Percentiles rank a stretch among this genome's conserved stretches.
These are phyloP conservation scores for Epinephelus fuscoguttatus DNA, from an alignment of 2,113 vertebrate species.

Conservation along the genomic window DNA sequence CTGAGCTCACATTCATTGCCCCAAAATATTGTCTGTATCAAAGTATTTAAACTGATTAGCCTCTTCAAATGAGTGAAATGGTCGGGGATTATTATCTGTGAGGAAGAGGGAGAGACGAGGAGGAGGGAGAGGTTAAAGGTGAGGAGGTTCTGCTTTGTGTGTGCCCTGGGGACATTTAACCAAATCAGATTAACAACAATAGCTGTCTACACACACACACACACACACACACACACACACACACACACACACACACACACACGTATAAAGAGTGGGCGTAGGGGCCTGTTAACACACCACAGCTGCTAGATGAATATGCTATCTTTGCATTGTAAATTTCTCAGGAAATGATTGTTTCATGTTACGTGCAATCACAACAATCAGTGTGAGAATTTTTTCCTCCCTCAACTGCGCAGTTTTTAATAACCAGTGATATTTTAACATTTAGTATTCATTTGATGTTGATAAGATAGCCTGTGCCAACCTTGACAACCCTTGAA, in stretches of 20 bases:
- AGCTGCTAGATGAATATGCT: neutral
- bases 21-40: conserved; percentile 28
- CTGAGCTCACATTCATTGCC: neutral
- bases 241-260: conserved; percentile 88
- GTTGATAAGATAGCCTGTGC: neutral
- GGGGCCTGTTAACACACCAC: neutral
- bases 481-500: neutral
- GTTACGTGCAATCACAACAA: neutral
- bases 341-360: neutral
- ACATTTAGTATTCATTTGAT: neutral
- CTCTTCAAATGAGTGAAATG: conserved; percentile 52
- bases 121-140: conserved; percentile 74
- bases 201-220: conserved; percentile 90
- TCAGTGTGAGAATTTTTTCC: neutral
- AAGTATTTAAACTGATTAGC: conserved; percentile 66
- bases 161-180: conserved; percentile 87
- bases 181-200: conserved; percentile 97
- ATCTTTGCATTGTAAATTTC: conserved; percentile 9
- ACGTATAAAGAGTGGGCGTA: conserved; percentile 34
- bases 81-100: conserved; percentile 48
- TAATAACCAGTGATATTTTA: neutral
- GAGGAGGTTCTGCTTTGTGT: conserved; percentile 90
- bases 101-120: conserved; percentile 27
- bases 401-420: neutral
- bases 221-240: conserved; percentile 89